These are phyloP conservation scores for Amia ocellicauda DNA, from an alignment of 2,113 vertebrate species.

Conservation along the genomic window DNA sequence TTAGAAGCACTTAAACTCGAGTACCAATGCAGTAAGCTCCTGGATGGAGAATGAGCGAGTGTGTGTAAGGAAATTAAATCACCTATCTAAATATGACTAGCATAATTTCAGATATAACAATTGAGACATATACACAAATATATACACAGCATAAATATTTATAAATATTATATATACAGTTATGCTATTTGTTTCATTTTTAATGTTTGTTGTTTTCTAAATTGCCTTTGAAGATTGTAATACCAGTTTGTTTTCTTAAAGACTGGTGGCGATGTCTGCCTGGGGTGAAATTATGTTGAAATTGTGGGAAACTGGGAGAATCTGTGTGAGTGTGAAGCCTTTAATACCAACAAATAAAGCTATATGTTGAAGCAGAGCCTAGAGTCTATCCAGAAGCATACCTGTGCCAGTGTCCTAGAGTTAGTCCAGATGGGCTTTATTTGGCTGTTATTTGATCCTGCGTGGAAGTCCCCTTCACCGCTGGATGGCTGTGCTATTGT, in stretches of 20 bases:
- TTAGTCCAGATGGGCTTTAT: too few relatives aligned
- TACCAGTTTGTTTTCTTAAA: background rate
- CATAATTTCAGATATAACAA: slow-evolving; percentile 2
- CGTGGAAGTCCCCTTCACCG: background rate
- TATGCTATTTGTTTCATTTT: background rate
- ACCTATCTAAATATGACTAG: background rate
- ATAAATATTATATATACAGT: background rate
- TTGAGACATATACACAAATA: background rate
- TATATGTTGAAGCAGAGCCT: slow-evolving; percentile 10
- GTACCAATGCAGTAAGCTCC: background rate
- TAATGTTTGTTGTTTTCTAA: background rate
- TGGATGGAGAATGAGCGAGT: background rate
- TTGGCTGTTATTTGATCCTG: background rate
- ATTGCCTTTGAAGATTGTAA: slow-evolving; percentile 21
- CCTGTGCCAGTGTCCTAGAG: slow-evolving; percentile 16
- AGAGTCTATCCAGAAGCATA: slow-evolving; percentile 19
- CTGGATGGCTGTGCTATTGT: background rate
- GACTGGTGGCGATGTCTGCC: slow-evolving; percentile 11
- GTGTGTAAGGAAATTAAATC: background rate
- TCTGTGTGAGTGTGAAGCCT: background rate
- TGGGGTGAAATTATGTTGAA: slow-evolving; percentile 14
- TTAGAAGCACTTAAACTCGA: slow-evolving; percentile 2
- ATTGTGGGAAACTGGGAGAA: slow-evolving; percentile 16
- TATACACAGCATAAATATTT: background rate
- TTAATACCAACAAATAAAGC: slow-evolving; percentile 6